Evolutionary conservation across 2,888 invertebrate genomes (phyloP).

Genomic region (Trichopoda pennipes): DNA sequence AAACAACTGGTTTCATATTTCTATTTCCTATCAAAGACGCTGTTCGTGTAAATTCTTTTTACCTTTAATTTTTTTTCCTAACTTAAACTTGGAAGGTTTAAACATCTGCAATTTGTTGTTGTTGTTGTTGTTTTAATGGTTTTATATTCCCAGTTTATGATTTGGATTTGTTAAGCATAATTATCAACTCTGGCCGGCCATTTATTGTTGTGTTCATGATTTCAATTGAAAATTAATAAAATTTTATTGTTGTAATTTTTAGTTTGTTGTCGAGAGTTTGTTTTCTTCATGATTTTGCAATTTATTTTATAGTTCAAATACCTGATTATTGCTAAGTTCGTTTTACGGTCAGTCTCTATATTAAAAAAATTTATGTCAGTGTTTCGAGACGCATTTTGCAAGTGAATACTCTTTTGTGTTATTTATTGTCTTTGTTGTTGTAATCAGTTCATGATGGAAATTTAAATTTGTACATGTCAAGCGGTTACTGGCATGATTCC

Average conservation of each 20-base stretch:
- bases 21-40: background rate
- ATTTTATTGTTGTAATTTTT: conserved; percentile 11
- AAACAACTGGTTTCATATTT: background rate
- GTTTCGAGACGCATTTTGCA: too few relatives aligned
- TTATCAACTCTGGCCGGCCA: conserved; percentile 5
- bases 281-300: conserved; percentile 11
- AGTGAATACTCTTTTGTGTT: too few relatives aligned
- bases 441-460: too few relatives aligned
- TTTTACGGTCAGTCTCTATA: too few relatives aligned
- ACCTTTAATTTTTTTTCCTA: too few relatives aligned
- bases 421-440: too few relatives aligned
- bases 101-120: too few relatives aligned
- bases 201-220: conserved; percentile 47
- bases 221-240: conserved; percentile 24
- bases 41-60: too few relatives aligned
- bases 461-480: too few relatives aligned
- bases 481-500: too few relatives aligned
- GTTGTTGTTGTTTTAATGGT: background rate
- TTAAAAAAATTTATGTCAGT: too few relatives aligned
- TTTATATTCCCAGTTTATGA: background rate
- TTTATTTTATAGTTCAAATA: conserved; percentile 27
- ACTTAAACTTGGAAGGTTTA: too few relatives aligned
- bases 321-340: conserved; percentile 28
- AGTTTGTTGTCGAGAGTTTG: background rate
- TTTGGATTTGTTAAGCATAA: conserved; percentile 11